Base-by-base conservation (phyloP, 2,888 invertebrate species). In the Corythucha ciliata region DNA sequence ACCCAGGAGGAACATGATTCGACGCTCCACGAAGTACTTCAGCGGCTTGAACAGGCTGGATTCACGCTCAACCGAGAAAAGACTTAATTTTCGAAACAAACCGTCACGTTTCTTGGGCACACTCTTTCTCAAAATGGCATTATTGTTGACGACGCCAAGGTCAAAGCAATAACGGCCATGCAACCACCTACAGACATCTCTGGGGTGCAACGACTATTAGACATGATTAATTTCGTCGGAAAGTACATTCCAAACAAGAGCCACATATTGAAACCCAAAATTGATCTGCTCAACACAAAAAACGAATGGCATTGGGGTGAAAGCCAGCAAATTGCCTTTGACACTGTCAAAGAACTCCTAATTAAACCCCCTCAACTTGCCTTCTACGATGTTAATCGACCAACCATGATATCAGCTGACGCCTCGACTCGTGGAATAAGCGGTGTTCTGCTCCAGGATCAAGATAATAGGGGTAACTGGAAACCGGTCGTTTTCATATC, bases 101-200 rank as follows among this genome's bases (percentile, higher is more conserved):
- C 61, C 51, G 47, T 62, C 10, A 57, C 53, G n/a, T 59, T 51
- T 47, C 33, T 63, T 34, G 62, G 62, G 12, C 57, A 58, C 27
- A 54, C 36, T 29, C 47, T 61, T 18, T 49, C 49, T 26, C 29
- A 52, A 12, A 24, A 55, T 20, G 59, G 57, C 10, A 41, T 61
- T 20, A 7, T 6, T 3, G 22, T 37, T 21, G 48, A 46, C 40
- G 37, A 42, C 24, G 27, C 27, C 10, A 58, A 56, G 34, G 46
- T 56, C 21, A 42, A 37, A 29, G 56, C 56, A 14, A 56, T 56
- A 32, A 8, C 33, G 6, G 25, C 53, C 22, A 50, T 47, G 20
- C 32, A 45, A 1, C 22, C 44, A 20, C 57, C 54, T 16, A 52
- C 14, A 18, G 37, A 24, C 37, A 29, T 46, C 12, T 29, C 45